Base-by-base conservation (phyloP, 1,140 invertebrate species). In the Papilio dardanus region DNA sequence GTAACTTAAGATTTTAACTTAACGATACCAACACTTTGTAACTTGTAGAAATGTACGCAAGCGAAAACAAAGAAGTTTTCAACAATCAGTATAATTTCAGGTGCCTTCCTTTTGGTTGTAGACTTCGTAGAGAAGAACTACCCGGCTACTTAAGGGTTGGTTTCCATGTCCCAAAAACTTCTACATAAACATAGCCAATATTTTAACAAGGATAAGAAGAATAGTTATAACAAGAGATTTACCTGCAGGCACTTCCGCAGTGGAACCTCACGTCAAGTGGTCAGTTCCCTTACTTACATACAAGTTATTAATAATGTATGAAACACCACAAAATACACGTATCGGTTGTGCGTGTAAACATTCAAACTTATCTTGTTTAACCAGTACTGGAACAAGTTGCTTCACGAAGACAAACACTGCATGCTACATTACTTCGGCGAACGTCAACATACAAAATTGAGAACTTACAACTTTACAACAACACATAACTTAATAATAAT, bases 311-410 rank as follows among this genome's bases (percentile, higher is more conserved):
- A 28, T 58, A 58, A 58, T 58, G 7, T 50, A 50, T 50, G 24
- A 14, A 24, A 28, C 10, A 5, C 54, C 54, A 58, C 54, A 58
- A 54, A 54, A 54, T 28, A 58, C 54, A 58, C 21, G 54, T 58
- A 58, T 58, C 24, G 54, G 24, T 58, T 54, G 24, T 58, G 24
- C 54, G 3, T 58, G 54, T 58, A 58, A 58, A 58, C 54, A 58
- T 28, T 24, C 54, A 58, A 58, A 58, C 54, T 58, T 58, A 58
- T 58, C 54, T 58, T 62, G 54, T 62, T 62, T 62, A 62, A 62
- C 54, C 54, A 62, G 54, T 28, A 62, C 54, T 62, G n/a, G 21
- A 30, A 62, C 54, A 62, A 62, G 54, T 62, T 62, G 54, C 54
- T 62, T 62, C 21, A 28, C 54, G 24, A 62, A 62, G 21, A 62